Evolutionary conservation across 2,888 invertebrate genomes (phyloP).

Genomic region (Cacoxenus indagator): DNA sequence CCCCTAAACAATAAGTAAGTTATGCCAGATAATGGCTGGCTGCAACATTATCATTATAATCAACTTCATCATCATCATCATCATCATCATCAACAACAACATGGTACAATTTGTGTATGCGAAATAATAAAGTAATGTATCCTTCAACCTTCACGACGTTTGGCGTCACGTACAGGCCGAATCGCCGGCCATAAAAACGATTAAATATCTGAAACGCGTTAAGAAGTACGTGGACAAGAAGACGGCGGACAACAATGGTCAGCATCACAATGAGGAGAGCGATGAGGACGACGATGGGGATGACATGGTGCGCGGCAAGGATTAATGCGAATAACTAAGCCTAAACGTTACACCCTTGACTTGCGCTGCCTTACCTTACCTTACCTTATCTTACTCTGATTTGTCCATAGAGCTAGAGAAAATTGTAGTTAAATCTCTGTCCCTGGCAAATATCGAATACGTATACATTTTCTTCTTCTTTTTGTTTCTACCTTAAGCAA

Average conservation of each 20-base stretch:
- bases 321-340: conserved; percentile 3
- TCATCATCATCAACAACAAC: background rate
- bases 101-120: too few species aligned
- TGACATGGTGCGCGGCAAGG: conserved; percentile 78
- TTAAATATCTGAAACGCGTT: conserved; percentile 70
- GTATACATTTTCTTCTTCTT: too few species aligned
- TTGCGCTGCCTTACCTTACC: background rate
- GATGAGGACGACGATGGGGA: conserved; percentile 78
- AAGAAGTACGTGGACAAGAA: conserved; percentile 71
- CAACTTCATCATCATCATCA: background rate
- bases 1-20: too few species aligned
- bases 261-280: conserved; percentile 54
- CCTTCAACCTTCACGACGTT: too few species aligned
- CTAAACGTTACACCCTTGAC: background rate
- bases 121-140: too few species aligned
- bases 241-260: conserved; percentile 61
- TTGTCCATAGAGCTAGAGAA: too few species aligned
- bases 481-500: too few species aligned
- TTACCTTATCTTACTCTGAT: too few species aligned
- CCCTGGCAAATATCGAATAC: too few species aligned
- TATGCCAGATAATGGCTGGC: too few species aligned
- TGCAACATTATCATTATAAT: too few species aligned
- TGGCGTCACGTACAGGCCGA: conserved; percentile 58
- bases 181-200: conserved; percentile 68
- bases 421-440: too few species aligned